A percentile compares a stretch with the other conserved stretches of the same genome.
Conservation (phyloP, 2,797 vertebrate species). For the Melanotaenia parkinsoni region DNA sequence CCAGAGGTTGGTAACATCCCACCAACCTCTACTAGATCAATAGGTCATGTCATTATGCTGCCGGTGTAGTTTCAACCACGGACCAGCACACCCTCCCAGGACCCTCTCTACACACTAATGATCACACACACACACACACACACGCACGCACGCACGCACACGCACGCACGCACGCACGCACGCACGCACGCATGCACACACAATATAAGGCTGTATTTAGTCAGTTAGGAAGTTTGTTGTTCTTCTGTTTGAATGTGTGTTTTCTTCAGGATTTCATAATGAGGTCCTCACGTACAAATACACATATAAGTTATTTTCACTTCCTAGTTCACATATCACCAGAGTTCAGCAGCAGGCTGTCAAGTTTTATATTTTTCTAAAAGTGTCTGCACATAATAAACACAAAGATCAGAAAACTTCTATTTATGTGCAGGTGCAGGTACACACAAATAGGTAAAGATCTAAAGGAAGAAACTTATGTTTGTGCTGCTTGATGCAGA, state of each 20-base stretch:
- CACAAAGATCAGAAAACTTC: too few relatives aligned
- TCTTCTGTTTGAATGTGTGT: conserved; percentile 5
- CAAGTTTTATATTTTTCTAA: conserved; percentile 4
- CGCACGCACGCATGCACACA: not conserved
- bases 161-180: too few relatives aligned
- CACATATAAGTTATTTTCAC: conserved; percentile 4
- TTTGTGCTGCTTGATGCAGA: not conserved
- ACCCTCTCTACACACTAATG: conserved; percentile 67
- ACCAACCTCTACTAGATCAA: conserved; percentile 65
- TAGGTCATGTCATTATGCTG: conserved; percentile 74
- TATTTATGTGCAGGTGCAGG: not conserved
- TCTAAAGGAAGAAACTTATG: not conserved
- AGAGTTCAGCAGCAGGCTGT: conserved; percentile 3
- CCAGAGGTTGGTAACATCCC: conserved; percentile 58
- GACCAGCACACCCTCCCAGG: conserved; percentile 52
- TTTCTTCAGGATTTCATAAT: conserved; percentile 14
- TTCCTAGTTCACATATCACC: not conserved
- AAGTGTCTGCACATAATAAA: not conserved
- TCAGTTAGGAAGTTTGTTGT: conserved; percentile 5
- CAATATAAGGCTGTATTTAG: conserved; percentile 12
- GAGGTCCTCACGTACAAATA: conserved; percentile 8
- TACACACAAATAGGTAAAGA: not conserved
- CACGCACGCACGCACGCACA: too few relatives aligned
- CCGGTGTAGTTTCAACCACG: conserved; percentile 58
- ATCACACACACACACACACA: conserved; percentile 20